A percentile compares a stretch with the other conserved stretches of the same genome.
These are phyloP conservation scores for Drosophila azteca DNA, from an alignment of 1,140 invertebrate genomes.

Conservation along the genomic window DNA sequence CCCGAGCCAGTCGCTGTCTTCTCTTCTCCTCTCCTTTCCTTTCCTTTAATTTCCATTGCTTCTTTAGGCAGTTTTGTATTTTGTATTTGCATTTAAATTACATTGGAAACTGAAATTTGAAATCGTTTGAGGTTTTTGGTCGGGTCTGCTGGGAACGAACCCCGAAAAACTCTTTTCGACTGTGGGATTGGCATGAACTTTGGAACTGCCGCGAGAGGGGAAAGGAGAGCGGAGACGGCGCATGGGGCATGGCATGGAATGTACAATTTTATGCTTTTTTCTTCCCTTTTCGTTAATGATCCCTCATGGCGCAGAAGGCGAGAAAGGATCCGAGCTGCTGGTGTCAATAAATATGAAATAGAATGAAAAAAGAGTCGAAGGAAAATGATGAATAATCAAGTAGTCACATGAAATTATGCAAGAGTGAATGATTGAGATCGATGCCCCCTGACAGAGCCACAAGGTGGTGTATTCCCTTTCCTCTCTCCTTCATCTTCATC, in stretches of 20 bases:
- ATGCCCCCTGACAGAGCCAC: too few relatives aligned
- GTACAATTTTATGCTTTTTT: slow-evolving; percentile 32
- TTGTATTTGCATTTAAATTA: slow-evolving; percentile 75
- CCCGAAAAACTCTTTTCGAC: slow-evolving; percentile 9
- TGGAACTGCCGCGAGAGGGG: neutral
- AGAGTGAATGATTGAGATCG: too few relatives aligned
- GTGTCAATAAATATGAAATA: neutral
- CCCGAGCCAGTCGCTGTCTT: too few relatives aligned
- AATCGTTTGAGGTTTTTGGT: slow-evolving; percentile 28
- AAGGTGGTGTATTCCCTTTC: too few relatives aligned
- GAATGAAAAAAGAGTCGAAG: neutral
- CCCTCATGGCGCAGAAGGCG: neutral
- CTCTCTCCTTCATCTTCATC: too few relatives aligned
- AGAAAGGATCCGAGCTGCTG: neutral
- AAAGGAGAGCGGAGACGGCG: neutral
- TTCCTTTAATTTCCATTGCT: neutral
- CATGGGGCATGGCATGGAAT: neutral
- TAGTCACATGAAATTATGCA: too few relatives aligned
- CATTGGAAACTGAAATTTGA: slow-evolving; percentile 43
- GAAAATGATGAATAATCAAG: too few relatives aligned
- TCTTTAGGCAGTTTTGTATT: slow-evolving; percentile 27
- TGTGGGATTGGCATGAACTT: slow-evolving; percentile 50
- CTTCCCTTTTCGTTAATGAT: slow-evolving; percentile 20
- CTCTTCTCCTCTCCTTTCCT: neutral
- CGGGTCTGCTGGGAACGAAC: slow-evolving; percentile 27